phyloP scores from a whole-genome alignment of 1,140 invertebrate genomes.

The Brachionus koreanus region DNA sequence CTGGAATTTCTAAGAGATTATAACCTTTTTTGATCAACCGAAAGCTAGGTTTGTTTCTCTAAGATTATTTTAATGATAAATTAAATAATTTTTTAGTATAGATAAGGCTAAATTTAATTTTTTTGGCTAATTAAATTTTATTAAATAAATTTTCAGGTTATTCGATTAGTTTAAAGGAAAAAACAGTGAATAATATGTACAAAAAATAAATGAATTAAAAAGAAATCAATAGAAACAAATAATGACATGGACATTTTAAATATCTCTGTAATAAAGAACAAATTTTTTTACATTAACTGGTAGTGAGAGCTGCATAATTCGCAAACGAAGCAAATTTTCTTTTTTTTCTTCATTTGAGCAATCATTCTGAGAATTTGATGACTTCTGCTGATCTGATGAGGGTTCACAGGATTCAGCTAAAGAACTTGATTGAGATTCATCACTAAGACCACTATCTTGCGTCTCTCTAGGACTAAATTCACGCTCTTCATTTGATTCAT shows the following conservation, averaged over 20 bases:
- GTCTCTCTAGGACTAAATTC: not conserved
- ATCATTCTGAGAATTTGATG: not conserved
- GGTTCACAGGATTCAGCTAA: not conserved
- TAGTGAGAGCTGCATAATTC: not conserved
- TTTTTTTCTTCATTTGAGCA: not conserved
- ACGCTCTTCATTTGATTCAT: not conserved
- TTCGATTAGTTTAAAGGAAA: too few relatives aligned
- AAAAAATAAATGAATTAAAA: not conserved
- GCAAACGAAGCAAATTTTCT: not conserved
- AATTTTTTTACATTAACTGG: slow-evolving; percentile 7
- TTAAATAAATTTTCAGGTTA: too few relatives aligned
- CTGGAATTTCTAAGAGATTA: too few relatives aligned
- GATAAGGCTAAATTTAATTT: too few relatives aligned
- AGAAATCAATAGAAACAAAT: not conserved
- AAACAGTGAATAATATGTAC: too few relatives aligned
- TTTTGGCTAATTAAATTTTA: too few relatives aligned
- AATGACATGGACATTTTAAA: not conserved
- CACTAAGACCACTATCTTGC: not conserved
- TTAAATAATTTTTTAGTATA: too few relatives aligned
- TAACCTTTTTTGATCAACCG: too few relatives aligned
- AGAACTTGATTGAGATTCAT: slow-evolving; percentile 9
- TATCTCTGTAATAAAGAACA: slow-evolving; percentile 30
- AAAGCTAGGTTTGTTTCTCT: too few relatives aligned
- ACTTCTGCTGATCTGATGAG: not conserved
- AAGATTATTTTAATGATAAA: too few relatives aligned